Percentiles rank a stretch among this genome's conserved stretches.
phyloP scores from a whole-genome alignment of 2,888 invertebrate species.

The Sinohyriopsis cumingii region DNA sequence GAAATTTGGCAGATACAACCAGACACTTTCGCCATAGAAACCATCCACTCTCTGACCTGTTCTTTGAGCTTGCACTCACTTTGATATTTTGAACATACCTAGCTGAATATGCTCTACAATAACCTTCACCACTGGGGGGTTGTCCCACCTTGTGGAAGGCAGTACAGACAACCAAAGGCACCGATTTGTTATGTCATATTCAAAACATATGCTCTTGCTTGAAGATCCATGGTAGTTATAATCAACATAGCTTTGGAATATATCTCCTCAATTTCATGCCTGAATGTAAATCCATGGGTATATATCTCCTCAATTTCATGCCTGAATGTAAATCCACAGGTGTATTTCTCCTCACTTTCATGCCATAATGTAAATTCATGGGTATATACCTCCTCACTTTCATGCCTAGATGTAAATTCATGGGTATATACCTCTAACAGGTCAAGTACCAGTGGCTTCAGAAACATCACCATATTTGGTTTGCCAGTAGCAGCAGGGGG shows the following conservation, averaged over 20 bases:
- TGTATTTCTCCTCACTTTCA: conserved; percentile 4
- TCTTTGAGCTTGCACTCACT: conserved; percentile 7
- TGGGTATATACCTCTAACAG: conserved; percentile 6
- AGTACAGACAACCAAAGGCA: conserved; percentile 23
- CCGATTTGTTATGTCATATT: conserved; percentile 34
- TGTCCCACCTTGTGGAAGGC: conserved; percentile 4
- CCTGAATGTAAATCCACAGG: conserved; percentile 8
- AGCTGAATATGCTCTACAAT: conserved; percentile 15
- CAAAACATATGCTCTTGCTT: conserved; percentile 26
- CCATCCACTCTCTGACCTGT: conserved; percentile 9
- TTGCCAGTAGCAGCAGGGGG: too few species aligned
- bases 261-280: conserved; percentile 2
- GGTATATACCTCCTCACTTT: conserved; percentile 1
- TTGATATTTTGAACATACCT: conserved; percentile 1
- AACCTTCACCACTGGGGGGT: conserved; percentile 12
- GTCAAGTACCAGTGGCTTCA: conserved; percentile 22
- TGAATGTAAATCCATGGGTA: conserved; percentile 7
- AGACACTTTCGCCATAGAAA: conserved; percentile 8
- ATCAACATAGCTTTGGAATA: conserved; percentile 11
- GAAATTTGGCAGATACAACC: conserved; percentile 23
- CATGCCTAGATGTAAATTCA: conserved; percentile 6
- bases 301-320: conserved; percentile 7
- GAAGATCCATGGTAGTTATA: conserved; percentile 28
- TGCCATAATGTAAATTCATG: conserved; percentile 7
- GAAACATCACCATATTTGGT: conserved; percentile 22